Evolutionary conservation across 2,113 vertebrate species (phyloP).

Genomic region (Cinclus mexicanus): DNA sequence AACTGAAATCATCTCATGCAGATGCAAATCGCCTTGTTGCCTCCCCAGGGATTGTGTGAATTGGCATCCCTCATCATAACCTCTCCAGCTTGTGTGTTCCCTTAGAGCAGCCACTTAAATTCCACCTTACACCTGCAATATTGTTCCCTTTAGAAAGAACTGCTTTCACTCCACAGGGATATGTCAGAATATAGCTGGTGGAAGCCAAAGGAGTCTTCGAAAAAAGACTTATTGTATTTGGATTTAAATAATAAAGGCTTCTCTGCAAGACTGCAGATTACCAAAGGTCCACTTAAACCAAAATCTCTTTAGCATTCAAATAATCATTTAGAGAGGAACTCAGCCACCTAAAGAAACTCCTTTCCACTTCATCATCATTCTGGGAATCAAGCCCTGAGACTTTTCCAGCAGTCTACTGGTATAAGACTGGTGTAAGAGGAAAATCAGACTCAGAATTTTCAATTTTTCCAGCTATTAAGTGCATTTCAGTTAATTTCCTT

Average conservation of each 20-base stretch:
- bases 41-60: not conserved
- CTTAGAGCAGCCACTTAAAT: not conserved
- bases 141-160: not conserved
- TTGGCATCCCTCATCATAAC: not conserved
- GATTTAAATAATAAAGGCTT: not conserved
- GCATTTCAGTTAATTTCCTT: not conserved
- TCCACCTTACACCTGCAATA: constrained; percentile 5
- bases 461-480: not conserved
- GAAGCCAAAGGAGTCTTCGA: not conserved
- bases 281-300: not conserved
- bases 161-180: not conserved
- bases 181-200: not conserved
- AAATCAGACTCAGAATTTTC: constrained; percentile 29
- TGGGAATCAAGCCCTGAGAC: constrained; percentile 11
- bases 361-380: constrained; percentile 25
- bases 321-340: not conserved
- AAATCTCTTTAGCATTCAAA: not conserved
- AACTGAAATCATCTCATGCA: not conserved
- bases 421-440: not conserved
- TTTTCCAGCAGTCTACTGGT: not conserved
- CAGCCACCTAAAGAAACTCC: constrained; percentile 7
- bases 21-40: not conserved
- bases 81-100: not conserved
- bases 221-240: not conserved
- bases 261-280: not conserved